phyloP scores from a whole-genome alignment of 2,113 vertebrate species.

The Cynopterus brachyotis region DNA sequence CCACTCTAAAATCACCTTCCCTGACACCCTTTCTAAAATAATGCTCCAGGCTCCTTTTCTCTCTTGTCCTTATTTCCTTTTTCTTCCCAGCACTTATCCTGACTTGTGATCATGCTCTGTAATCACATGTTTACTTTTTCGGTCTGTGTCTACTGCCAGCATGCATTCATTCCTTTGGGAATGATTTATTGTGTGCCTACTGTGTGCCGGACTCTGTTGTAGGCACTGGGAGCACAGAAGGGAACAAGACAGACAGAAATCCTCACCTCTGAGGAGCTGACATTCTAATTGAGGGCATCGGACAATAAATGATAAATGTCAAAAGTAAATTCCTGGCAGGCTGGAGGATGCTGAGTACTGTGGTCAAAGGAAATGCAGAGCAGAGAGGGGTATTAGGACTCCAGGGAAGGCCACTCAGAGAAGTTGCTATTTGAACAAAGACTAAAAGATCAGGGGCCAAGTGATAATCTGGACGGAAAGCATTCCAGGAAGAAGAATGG shows the following conservation, averaged over 20 bases:
- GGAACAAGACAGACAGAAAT: neutral
- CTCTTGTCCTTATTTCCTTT: neutral
- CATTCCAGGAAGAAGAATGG: neutral
- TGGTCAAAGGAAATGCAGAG: neutral
- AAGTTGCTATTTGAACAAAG: neutral
- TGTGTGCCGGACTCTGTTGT: neutral
- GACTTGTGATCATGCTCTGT: neutral
- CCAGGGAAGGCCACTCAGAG: neutral
- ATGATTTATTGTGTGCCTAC: neutral
- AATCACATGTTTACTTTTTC: neutral
- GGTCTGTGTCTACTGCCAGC: neutral
- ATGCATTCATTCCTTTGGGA: neutral
- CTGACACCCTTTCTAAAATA: neutral
- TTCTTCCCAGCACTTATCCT: neutral
- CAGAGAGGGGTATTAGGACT: no score
- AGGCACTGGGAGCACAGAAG: neutral
- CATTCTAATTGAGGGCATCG: neutral
- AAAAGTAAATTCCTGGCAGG: neutral
- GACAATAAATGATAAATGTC: neutral
- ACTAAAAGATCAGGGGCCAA: neutral
- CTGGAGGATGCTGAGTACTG: neutral
- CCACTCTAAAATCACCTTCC: neutral
- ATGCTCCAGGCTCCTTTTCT: rapidly evolving
- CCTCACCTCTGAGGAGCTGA: neutral
- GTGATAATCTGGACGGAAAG: neutral